phyloP scores from a whole-genome alignment of 2,113 vertebrate species.

The Onychostoma macrolepis region DNA sequence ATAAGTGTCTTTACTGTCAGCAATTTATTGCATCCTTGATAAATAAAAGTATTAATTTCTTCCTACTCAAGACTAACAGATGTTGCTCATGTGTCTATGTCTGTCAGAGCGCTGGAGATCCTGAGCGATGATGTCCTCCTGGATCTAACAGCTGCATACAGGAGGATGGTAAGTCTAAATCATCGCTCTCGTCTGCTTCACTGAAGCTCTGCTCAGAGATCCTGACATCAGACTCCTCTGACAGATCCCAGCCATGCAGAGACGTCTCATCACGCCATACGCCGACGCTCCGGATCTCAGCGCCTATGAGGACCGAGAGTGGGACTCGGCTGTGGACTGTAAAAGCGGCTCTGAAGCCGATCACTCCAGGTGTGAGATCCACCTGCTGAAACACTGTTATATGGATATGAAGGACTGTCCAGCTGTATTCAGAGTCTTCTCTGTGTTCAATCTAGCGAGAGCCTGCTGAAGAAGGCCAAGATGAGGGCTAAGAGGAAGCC shows the following conservation, averaged over 20 bases:
- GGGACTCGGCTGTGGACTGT: constrained; percentile 73
- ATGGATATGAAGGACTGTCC: background rate
- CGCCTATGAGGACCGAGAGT: constrained; percentile 81
- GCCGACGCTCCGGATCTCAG: constrained; percentile 89
- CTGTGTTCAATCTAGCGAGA: constrained; percentile 78
- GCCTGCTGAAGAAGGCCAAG: constrained; percentile 88
- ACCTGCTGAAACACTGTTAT: background rate
- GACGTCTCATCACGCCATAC: constrained; percentile 90
- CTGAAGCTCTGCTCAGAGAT: background rate
- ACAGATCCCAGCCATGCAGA: constrained; percentile 95
- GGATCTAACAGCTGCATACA: constrained; percentile 89
- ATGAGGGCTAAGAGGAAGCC: constrained; percentile 93
- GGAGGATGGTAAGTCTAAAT: constrained; percentile 84
- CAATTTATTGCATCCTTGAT: no score
- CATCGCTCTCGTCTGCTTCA: background rate
- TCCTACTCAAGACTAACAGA: background rate
- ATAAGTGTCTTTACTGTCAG: background rate
- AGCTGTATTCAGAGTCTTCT: background rate
- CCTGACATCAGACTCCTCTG: background rate
- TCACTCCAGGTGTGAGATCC: constrained; percentile 47
- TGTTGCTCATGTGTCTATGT: constrained; percentile 39
- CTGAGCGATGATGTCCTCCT: constrained; percentile 90
- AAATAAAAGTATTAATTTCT: no score
- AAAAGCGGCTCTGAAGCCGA: constrained; percentile 68
- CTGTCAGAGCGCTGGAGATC: constrained; percentile 86